Evolutionary conservation across 2,888 invertebrate genomes (phyloP), one percentile per base, ranked within the genome.

Genomic region (Adela reaumurella): DNA sequence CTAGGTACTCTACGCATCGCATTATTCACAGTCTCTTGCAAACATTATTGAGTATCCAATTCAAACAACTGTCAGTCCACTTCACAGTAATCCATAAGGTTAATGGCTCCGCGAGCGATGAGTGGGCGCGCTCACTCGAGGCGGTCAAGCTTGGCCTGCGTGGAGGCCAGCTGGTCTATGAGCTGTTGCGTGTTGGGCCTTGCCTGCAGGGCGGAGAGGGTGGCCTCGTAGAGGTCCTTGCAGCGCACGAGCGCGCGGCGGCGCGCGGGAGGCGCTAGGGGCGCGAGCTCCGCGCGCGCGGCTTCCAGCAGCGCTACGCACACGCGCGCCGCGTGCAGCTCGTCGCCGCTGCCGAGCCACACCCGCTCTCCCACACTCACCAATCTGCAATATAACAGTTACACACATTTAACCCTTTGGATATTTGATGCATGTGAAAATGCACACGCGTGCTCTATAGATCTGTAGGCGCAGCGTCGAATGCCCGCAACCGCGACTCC

Each of bases 341-440:
- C 93, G 63, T 91, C 88, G 49, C 92, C 90, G 68, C 89, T 86
- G 17, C 87, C 86, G 51, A 90, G 83, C 94, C 95, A 96, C 58
- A 89, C 87, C 49, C 90, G 86, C 67, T 94, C 93, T 73, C 91
- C 89, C 62, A 87, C 86, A 55, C 89, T 87, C 63, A 87, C 87
- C 81, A 89, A 71, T 63, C 89, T 88, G 54, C 1, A n/a, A n/a
- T n/a, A n/a, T n/a, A n/a, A n/a, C n/a, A n/a, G n/a, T n/a, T n/a
- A n/a, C n/a, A n/a, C n/a, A n/a, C n/a, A n/a, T n/a, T n/a, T n/a
- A n/a, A n/a, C n/a, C n/a, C n/a, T n/a, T n/a, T n/a, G n/a, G n/a
- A n/a, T n/a, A n/a, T n/a, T n/a, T n/a, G n/a, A n/a, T n/a, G n/a
- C n/a, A n/a, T n/a, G n/a, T n/a, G n/a, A n/a, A n/a, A n/a, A n/a